Conservation (phyloP, 2,797 vertebrate species). For the Chaenodraco wilsoni region DNA sequence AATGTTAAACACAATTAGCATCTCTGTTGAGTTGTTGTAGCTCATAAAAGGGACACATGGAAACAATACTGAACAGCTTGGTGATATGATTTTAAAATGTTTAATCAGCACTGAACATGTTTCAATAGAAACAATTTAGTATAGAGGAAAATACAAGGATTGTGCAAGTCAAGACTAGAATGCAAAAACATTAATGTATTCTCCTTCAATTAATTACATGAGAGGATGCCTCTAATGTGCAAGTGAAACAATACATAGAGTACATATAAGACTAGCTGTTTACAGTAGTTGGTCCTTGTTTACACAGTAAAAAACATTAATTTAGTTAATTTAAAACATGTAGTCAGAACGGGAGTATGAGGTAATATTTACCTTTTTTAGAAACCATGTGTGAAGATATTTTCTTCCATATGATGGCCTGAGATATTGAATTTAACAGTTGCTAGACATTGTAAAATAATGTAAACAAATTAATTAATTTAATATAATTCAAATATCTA, state of each 20-base stretch:
- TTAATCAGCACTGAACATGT: too few species aligned
- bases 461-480: constrained; percentile 31
- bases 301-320: constrained; percentile 33
- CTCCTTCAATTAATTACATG: neutral
- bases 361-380: neutral
- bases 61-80: too few species aligned
- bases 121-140: neutral
- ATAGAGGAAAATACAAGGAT: neutral
- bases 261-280: constrained; percentile 47
- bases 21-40: neutral
- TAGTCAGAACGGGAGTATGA: constrained; percentile 2
- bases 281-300: constrained; percentile 60
- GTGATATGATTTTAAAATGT: too few species aligned
- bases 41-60: neutral
- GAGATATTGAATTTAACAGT: neutral
- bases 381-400: neutral
- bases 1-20: constrained; percentile 12
- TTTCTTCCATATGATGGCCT: neutral
- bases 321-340: neutral
- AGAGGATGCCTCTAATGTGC: constrained; percentile 10
- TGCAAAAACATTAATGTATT: neutral
- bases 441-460: constrained; percentile 9
- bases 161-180: neutral
- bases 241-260: constrained; percentile 25
- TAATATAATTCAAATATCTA: constrained; percentile 6